phyloP scores from a whole-genome alignment of 2,797 vertebrate genomes.

The Arnoldichthys spilopterus region DNA sequence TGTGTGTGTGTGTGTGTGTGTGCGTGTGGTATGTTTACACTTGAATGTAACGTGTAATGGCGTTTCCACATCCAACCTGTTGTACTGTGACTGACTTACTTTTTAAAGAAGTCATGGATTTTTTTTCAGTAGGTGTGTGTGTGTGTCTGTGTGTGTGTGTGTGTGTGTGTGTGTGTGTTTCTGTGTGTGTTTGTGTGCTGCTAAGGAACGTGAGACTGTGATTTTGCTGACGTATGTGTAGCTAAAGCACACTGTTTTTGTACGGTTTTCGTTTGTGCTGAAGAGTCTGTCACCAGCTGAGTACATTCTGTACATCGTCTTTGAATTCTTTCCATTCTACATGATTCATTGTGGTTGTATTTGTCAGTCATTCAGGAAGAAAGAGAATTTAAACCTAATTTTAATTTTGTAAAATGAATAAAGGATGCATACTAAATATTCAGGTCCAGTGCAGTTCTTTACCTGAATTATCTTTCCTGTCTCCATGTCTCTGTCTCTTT shows the following conservation, averaged over 20 bases:
- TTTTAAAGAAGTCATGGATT: constrained; percentile 32
- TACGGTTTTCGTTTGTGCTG: constrained; percentile 68
- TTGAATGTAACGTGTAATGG: constrained; percentile 46
- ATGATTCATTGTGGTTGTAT: constrained; percentile 78
- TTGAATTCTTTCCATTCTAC: constrained; percentile 74
- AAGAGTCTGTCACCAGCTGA: constrained; percentile 74
- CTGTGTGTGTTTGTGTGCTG: constrained; percentile 28
- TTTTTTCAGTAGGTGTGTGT: constrained; percentile 44
- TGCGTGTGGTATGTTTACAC: constrained; percentile 54
- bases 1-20: constrained; percentile 39
- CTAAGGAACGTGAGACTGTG: constrained; percentile 30
- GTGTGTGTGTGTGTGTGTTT: constrained; percentile 19
- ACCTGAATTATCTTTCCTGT: not conserved
- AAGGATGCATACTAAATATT: constrained; percentile 74
- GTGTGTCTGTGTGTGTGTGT: constrained; percentile 27
- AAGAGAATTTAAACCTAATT: constrained; percentile 73
- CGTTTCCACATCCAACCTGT: constrained; percentile 49
- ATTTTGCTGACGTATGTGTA: constrained; percentile 66
- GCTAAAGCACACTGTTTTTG: constrained; percentile 76
- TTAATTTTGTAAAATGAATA: constrained; percentile 85
- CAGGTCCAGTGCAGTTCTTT: constrained; percentile 6
- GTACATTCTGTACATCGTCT: constrained; percentile 78
- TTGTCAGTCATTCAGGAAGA: constrained; percentile 72
- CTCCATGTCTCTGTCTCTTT: not conserved
- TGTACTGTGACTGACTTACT: constrained; percentile 52